These are phyloP conservation scores for Calcarius lapponicus DNA, from an alignment of 2,797 vertebrate genomes.

Conservation along the genomic window DNA sequence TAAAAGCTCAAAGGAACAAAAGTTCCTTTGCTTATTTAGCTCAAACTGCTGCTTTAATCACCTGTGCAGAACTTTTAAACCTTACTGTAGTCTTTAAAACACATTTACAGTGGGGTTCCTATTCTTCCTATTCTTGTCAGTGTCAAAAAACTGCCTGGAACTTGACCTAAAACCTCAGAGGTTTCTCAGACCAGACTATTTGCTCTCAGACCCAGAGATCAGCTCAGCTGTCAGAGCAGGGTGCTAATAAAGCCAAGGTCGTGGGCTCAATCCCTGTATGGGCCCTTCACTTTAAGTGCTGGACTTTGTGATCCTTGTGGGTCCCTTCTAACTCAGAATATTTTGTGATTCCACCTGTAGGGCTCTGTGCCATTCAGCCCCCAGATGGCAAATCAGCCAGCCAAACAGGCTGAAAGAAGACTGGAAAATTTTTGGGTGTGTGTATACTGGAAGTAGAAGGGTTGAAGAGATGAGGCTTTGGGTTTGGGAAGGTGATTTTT, in stretches of 20 bases:
- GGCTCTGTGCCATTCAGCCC: background rate
- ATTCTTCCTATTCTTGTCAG: background rate
- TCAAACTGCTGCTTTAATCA: background rate
- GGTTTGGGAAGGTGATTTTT: background rate
- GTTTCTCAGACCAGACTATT: background rate
- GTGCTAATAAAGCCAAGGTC: background rate
- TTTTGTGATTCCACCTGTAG: background rate
- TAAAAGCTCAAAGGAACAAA: background rate
- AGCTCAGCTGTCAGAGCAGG: background rate
- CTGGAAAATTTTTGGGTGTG: background rate
- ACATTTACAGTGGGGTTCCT: background rate
- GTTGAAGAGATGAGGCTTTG: background rate
- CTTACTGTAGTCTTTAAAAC: background rate
- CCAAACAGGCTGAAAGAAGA: background rate
- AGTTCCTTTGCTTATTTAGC: background rate
- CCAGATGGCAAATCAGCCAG: background rate
- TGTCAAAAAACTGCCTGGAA: background rate
- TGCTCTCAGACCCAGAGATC: background rate
- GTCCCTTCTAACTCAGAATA: background rate
- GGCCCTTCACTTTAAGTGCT: background rate
- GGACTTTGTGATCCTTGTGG: background rate
- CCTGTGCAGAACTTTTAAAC: background rate
- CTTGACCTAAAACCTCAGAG: background rate
- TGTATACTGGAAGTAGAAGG: background rate
- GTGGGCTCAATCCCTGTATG: fast-evolving